Conservation (phyloP, 2,888 invertebrate genomes). For the Parnassius mnemosyne region DNA sequence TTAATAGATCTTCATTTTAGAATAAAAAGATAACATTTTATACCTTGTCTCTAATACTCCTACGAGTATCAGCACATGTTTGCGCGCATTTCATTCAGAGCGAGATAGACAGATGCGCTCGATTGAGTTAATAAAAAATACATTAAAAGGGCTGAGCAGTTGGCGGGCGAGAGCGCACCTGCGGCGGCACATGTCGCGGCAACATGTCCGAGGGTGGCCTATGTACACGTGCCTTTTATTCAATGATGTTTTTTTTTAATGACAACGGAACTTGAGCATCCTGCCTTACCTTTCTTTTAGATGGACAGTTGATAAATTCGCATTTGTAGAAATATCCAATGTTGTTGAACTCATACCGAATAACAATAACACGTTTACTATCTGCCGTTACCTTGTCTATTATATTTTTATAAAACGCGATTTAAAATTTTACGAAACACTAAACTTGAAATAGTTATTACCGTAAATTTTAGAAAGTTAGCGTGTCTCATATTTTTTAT, state of each 20-base stretch:
- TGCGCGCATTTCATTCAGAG: conserved; percentile 10
- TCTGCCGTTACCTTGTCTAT: too few relatives aligned
- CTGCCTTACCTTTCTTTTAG: conserved; percentile 16
- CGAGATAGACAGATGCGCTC: conserved; percentile 21
- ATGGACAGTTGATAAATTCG: conserved; percentile 9
- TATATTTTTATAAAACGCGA: too few relatives aligned
- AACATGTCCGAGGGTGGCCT: conserved; percentile 19
- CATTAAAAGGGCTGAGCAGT: conserved; percentile 33
- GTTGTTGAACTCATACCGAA: conserved; percentile 5
- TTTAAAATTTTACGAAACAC: too few relatives aligned
- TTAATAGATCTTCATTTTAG: too few relatives aligned
- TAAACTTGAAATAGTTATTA: too few relatives aligned
- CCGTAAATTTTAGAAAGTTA: too few relatives aligned
- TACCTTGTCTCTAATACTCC: not conserved
- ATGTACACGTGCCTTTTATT: conserved; percentile 24
- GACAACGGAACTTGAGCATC: conserved; percentile 25
- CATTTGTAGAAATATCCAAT: not conserved
- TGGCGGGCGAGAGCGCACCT: conserved; percentile 46
- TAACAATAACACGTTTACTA: not conserved
- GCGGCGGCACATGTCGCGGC: conserved; percentile 42
- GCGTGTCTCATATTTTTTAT: too few relatives aligned
- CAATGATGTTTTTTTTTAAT: conserved; percentile 22
- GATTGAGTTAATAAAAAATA: conserved; percentile 20
- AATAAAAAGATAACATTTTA: too few relatives aligned
- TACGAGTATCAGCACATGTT: conserved; percentile 4